phyloP scores from a whole-genome alignment of 64 coral and sea anemone genomes.

The Porites australiensis region DNA sequence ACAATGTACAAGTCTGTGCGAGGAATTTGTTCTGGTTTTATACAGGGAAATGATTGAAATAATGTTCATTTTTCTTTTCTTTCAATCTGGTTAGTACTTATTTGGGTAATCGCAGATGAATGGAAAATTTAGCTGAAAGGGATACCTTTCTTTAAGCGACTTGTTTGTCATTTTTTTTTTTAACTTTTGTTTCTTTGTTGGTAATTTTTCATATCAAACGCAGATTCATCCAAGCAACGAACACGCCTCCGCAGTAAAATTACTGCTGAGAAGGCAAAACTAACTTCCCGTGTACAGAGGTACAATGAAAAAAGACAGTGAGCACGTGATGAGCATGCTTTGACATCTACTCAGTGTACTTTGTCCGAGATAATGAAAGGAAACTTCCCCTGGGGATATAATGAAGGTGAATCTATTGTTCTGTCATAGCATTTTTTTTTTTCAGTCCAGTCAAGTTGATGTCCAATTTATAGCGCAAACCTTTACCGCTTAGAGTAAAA shows the following conservation, averaged over 20 bases:
- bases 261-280: slow-evolving; percentile 25
- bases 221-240: slow-evolving; percentile 20
- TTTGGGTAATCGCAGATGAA: no score
- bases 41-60: no score
- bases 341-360: background rate
- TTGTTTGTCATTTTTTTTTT: background rate
- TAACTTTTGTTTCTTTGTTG: background rate
- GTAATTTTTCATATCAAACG: background rate
- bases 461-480: background rate
- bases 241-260: slow-evolving; percentile 6
- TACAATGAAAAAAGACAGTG: background rate
- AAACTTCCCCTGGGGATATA: slow-evolving; percentile 26
- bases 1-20: no score
- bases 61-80: no score
- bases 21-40: no score
- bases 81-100: no score
- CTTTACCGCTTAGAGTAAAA: background rate
- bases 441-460: background rate
- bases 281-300: background rate
- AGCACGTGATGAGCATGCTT: background rate
- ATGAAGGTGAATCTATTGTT: background rate
- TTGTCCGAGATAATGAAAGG: slow-evolving; percentile 11
- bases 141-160: background rate
- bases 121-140: no score
- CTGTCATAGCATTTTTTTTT: background rate